Evolutionary conservation across 2,797 vertebrate species (phyloP).

Genomic region (Myotis vivesi): DNA sequence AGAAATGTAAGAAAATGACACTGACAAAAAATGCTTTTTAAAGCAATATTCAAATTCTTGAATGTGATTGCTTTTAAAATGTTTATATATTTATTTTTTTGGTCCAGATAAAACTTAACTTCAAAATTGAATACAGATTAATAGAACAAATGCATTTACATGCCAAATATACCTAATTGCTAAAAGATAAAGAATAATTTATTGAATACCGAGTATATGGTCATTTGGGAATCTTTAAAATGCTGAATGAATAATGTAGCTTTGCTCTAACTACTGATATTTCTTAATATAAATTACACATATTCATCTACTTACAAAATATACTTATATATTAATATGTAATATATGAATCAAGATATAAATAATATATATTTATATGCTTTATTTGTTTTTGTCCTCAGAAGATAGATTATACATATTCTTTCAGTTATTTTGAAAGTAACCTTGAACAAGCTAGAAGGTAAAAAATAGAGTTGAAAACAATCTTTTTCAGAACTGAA

Average conservation of each 20-base stretch:
- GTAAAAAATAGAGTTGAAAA: neutral
- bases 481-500: neutral
- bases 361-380: neutral
- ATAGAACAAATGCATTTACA: neutral
- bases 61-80: neutral
- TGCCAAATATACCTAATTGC: neutral
- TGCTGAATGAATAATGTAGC: neutral
- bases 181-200: neutral
- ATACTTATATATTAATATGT: neutral
- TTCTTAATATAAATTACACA: neutral
- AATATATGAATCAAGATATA: neutral
- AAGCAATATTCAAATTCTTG: neutral
- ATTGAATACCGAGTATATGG: neutral
- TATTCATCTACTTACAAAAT: neutral
- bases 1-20: neutral
- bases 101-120: neutral
- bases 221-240: neutral
- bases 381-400: neutral
- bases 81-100: neutral
- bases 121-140: neutral
- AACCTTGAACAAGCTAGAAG: neutral
- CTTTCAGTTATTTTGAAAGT: neutral
- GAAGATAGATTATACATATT: neutral
- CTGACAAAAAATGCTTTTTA: neutral
- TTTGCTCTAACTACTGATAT: neutral